Base-by-base conservation (phyloP, 2,113 vertebrate genomes). In the Tenebrosternarchus preto region DNA sequence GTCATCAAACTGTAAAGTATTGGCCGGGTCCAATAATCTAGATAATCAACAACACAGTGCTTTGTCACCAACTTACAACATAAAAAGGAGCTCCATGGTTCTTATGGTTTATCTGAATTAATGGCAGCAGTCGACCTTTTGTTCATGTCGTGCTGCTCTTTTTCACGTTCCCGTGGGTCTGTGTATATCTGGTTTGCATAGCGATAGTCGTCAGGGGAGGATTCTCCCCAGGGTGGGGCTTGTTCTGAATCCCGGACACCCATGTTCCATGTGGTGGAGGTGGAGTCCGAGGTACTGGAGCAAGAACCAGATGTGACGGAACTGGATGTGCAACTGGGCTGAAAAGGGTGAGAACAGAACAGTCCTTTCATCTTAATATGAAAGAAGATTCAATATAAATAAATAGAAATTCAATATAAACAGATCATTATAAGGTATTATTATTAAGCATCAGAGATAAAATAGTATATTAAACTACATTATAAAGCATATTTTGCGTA, bases 121-220 rank as follows among this genome's bases (percentile, higher is more conserved):
- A 15, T 19, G 20, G 29, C 11, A 16, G 2, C 4, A 17, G 20
- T 63, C 36, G 53, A 98, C 98, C 96, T 94, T 87, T 98, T 98
- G 90, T 99, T 99, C 91, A 95, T 96, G 86, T 99, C 96, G 4
- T 99, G 98, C 84, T 96, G 97, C 77, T 99, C 98, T 2, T 94
- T 94, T 84, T 99, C 98, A 0, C 96, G 92, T 50, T 99, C 98
- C 1, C 95, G 94, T 0, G 95, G 95, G 8, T 98, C 97, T 0
- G 91, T 80, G 77, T 95, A 95, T 0, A 81, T 90, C 1, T 95
- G 92, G 89, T 92, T 95, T 72, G 94, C 91, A 0, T 94, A 95
- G 86, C 96, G 96, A 74, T 94, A 93, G 12, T 98, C 97, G 9
- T 99, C 98, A 0, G 96, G 96, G 0, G 97, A 99, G 15, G 97